Evolutionary conservation across 2,888 invertebrate genomes (phyloP).

Genomic region (Drosophila barbarae): DNA sequence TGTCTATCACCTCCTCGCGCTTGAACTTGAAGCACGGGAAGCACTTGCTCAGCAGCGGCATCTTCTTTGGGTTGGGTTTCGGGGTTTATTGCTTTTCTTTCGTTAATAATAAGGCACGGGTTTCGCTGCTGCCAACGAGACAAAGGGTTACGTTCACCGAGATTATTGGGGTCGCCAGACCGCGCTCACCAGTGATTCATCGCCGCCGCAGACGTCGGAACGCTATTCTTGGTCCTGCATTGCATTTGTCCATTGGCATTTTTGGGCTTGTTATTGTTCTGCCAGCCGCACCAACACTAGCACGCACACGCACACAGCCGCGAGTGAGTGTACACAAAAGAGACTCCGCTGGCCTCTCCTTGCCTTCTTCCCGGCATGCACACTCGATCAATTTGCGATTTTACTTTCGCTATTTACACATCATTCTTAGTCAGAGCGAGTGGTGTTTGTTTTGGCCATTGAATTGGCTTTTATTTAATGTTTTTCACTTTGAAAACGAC

Average conservation of each 20-base stretch:
- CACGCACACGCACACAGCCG: conserved; percentile 23
- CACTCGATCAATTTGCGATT: background rate
- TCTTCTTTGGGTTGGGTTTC: conserved; percentile 55
- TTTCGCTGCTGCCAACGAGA: conserved; percentile 37
- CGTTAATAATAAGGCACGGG: conserved; percentile 67
- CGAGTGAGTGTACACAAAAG: conserved; percentile 38
- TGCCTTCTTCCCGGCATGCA: conserved; percentile 10
- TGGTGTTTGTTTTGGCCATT: conserved; percentile 32
- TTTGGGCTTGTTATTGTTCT: conserved; percentile 63
- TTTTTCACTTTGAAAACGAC: conserved; percentile 56
- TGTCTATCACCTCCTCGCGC: conserved; percentile 78
- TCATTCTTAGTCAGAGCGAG: conserved; percentile 13
- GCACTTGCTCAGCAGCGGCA: conserved; percentile 76
- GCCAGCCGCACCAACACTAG: conserved; percentile 42
- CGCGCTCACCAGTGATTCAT: conserved; percentile 65
- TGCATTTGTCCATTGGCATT: conserved; percentile 53
- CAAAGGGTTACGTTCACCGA: conserved; percentile 20
- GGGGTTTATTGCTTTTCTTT: conserved; percentile 60
- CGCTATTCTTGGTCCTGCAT: conserved; percentile 49
- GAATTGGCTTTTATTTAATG: conserved; percentile 60
- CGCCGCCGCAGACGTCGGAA: conserved; percentile 45
- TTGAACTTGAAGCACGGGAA: conserved; percentile 77
- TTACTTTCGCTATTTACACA: background rate
- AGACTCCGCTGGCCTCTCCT: conserved; percentile 35
- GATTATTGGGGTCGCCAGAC: conserved; percentile 11